Conservation (phyloP, 1,140 invertebrate species). For the Drosophila triauraria region DNA sequence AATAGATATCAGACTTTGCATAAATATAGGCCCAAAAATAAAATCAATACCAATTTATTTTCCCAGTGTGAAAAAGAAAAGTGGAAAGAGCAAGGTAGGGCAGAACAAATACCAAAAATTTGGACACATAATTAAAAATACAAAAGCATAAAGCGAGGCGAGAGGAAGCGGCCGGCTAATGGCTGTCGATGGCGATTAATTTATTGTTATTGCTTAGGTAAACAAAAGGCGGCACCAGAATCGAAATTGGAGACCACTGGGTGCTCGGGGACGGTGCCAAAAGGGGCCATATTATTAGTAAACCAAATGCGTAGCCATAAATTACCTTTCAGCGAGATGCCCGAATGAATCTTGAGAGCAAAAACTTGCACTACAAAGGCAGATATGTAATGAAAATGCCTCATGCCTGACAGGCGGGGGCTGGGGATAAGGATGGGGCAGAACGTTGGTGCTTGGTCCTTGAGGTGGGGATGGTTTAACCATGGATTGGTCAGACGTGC, state of each 20-base stretch:
- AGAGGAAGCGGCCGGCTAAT: slow-evolving; percentile 52
- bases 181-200: slow-evolving; percentile 74
- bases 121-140: slow-evolving; percentile 82
- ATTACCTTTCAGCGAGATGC: slow-evolving; percentile 74
- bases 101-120: slow-evolving; percentile 56
- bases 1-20: neutral
- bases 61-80: neutral
- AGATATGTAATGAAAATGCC: slow-evolving; percentile 72
- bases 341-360: slow-evolving; percentile 66
- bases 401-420: slow-evolving; percentile 19
- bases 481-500: slow-evolving; percentile 58
- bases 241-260: slow-evolving; percentile 49
- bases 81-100: slow-evolving; percentile 8
- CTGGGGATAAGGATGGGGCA: slow-evolving; percentile 5
- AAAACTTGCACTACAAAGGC: slow-evolving; percentile 32
- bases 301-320: slow-evolving; percentile 82
- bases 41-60: neutral
- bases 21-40: neutral
- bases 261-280: neutral
- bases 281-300: slow-evolving; percentile 71
- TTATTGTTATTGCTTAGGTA: slow-evolving; percentile 83
- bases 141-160: slow-evolving; percentile 63
- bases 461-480: slow-evolving; percentile 23
- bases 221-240: slow-evolving; percentile 65
- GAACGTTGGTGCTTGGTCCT: slow-evolving; percentile 4